Evolutionary conservation across 2,888 invertebrate genomes (phyloP).

Genomic region (Laspeyria flexula): DNA sequence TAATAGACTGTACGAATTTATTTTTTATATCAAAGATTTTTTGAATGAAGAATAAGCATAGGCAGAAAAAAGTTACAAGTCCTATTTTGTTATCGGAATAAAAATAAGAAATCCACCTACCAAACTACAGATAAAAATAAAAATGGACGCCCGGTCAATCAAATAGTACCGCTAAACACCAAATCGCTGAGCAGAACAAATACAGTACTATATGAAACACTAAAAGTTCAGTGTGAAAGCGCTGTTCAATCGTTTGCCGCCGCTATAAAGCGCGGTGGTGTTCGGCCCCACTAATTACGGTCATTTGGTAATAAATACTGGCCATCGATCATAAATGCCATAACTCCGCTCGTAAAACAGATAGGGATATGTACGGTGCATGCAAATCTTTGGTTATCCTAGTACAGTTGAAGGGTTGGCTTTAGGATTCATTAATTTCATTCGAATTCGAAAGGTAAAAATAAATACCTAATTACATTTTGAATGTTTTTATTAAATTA

Average conservation of each 20-base stretch:
- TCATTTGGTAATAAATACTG: constrained; percentile 74
- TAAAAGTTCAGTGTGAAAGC: constrained; percentile 53
- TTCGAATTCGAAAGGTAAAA: not conserved
- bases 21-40: no score
- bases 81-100: no score
- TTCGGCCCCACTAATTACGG: constrained; percentile 73
- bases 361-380: constrained; percentile 42
- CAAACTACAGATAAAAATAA: constrained; percentile 4
- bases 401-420: constrained; percentile 10
- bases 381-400: constrained; percentile 57
- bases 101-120: no score
- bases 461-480: no score
- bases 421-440: not conserved
- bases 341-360: constrained; percentile 70
- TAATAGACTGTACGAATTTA: no score
- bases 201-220: constrained; percentile 37
- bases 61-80: no score
- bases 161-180: constrained; percentile 33
- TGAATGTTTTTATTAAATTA: no score
- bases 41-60: no score
- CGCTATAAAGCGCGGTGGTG: constrained; percentile 56
- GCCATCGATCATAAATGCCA: constrained; percentile 79
- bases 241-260: constrained; percentile 58
- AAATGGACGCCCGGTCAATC: constrained; percentile 7
- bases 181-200: constrained; percentile 43